phyloP scores from a whole-genome alignment of 2,113 vertebrate genomes.

The Ancistrus triradiatus region DNA sequence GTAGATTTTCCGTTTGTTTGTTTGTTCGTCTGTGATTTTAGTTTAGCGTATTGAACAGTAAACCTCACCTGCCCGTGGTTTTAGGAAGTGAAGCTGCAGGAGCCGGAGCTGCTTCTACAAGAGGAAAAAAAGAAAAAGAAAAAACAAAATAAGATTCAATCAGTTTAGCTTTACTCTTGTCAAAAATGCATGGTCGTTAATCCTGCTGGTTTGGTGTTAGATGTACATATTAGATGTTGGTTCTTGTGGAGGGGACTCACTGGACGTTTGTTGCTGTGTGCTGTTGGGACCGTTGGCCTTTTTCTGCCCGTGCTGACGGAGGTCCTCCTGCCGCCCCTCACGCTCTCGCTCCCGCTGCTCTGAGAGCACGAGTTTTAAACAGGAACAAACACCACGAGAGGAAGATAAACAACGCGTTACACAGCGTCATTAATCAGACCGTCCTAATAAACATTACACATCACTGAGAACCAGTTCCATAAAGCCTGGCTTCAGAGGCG shows the following conservation, averaged over 20 bases:
- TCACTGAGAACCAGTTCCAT: neutral
- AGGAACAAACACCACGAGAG: conserved; percentile 10
- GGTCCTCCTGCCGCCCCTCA: conserved; percentile 72
- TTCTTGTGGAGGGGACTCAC: no score
- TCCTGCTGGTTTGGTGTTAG: no score
- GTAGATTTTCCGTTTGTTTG: no score
- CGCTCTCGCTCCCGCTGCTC: conserved; percentile 87
- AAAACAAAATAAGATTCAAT: no score
- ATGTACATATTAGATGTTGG: no score
- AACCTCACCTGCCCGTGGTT: conserved; percentile 77
- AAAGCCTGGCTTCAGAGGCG: no score
- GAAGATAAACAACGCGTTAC: neutral
- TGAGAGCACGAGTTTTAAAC: no score
- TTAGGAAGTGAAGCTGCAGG: conserved; percentile 71
- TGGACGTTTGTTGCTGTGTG: conserved; percentile 19
- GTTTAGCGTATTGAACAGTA: no score
- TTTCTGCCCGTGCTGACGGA: conserved; percentile 57
- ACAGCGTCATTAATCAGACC: neutral
- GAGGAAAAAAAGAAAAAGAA: conserved; percentile 3
- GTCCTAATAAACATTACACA: no score
- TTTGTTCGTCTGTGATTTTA: no score
- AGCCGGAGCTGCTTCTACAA: conserved; percentile 69
- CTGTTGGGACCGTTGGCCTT: neutral
- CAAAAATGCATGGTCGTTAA: no score
- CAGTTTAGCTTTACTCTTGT: no score